A percentile compares a stretch with the other conserved stretches of the same genome.
Evolutionary conservation across 1,140 invertebrate genomes (phyloP).

Genomic region (Lepidurus couesii): DNA sequence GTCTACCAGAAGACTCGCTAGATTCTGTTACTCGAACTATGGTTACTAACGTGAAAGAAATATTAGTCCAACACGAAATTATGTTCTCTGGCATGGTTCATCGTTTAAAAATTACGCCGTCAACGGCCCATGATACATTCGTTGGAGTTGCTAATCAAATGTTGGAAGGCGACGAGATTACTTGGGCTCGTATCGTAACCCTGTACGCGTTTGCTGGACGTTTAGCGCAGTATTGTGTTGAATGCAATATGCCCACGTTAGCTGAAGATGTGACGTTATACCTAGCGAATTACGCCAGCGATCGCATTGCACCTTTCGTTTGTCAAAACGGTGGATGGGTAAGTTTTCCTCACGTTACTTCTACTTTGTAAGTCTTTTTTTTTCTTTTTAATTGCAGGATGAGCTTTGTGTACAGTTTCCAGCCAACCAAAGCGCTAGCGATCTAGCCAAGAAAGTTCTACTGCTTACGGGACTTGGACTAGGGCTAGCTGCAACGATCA

Average conservation of each 20-base stretch:
- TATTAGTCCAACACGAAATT: background rate
- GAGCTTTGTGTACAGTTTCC: background rate
- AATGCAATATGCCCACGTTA: background rate
- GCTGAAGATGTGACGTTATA: background rate
- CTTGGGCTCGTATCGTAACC: background rate
- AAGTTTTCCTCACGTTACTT: background rate
- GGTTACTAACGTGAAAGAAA: background rate
- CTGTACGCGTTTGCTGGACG: background rate
- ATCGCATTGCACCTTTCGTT: background rate
- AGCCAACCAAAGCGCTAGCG: background rate
- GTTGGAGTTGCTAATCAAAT: background rate
- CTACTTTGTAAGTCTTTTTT: background rate
- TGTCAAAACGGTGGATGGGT: conserved; percentile 2
- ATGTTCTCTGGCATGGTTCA: background rate
- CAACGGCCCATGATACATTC: background rate
- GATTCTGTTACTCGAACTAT: background rate
- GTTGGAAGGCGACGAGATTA: background rate
- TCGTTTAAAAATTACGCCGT: conserved; percentile 8
- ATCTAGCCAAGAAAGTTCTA: background rate
- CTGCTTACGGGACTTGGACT: background rate
- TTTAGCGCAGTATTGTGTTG: background rate
- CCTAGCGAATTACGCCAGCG: background rate
- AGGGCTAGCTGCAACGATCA: background rate
- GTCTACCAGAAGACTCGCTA: background rate
- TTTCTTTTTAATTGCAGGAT: background rate